These are phyloP conservation scores for Colostygia pectinataria DNA, from an alignment of 2,888 invertebrate species.

Conservation along the genomic window DNA sequence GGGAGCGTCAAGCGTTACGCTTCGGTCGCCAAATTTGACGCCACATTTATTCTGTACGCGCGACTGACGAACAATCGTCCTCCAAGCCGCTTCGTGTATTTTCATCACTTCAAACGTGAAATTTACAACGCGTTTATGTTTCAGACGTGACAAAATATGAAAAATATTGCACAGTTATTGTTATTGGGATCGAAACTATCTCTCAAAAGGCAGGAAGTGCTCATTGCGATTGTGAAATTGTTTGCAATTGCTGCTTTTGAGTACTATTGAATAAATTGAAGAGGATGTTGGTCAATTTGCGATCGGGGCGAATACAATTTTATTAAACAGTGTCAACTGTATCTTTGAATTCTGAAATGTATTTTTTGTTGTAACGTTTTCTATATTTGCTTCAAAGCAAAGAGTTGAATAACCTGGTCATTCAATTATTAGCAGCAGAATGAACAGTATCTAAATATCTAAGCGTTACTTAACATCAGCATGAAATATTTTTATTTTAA, in stretches of 20 bases:
- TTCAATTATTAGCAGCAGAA: too few relatives aligned
- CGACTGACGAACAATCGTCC: conserved; percentile 19
- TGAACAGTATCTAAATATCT: too few relatives aligned
- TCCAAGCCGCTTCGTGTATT: conserved; percentile 11
- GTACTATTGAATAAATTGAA: conserved; percentile 2
- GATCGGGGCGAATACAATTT: neutral
- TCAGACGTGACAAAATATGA: conserved; percentile 8
- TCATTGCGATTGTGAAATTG: conserved; percentile 1
- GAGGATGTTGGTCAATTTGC: conserved; percentile 1
- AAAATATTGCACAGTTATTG: conserved; percentile 10
- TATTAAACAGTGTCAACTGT: too few relatives aligned
- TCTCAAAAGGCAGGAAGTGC: conserved; percentile 16
- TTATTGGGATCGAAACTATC: conserved; percentile 5
- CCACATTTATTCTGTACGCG: conserved; percentile 24
- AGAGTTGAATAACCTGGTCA: too few relatives aligned
- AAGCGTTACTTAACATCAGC: too few relatives aligned
- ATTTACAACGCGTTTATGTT: conserved; percentile 6
- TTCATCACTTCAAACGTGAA: conserved; percentile 9
- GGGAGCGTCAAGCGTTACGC: conserved; percentile 10
- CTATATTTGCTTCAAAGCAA: too few relatives aligned
- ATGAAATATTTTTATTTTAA: too few relatives aligned
- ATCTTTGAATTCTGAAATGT: too few relatives aligned
- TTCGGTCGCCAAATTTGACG: conserved; percentile 19
- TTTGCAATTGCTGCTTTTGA: conserved; percentile 8
- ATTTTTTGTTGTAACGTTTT: too few relatives aligned